These are phyloP conservation scores for Anguilla rostrata DNA, from an alignment of 2,113 vertebrate genomes.

Conservation along the genomic window DNA sequence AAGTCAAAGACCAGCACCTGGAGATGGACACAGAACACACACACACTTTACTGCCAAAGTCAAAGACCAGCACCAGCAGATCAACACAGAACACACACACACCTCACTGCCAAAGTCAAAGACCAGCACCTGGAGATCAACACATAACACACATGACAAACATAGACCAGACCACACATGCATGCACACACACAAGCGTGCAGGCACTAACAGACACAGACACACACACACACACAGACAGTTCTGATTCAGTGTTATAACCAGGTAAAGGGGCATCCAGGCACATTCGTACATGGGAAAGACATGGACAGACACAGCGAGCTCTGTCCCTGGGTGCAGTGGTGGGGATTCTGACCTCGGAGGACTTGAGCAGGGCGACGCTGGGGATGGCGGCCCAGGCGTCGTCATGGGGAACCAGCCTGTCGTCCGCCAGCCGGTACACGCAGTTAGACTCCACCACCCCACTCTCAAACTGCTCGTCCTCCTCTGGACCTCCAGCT, in stretches of 20 bases:
- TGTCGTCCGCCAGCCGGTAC: slow-evolving; percentile 71
- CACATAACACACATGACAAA: too few relatives aligned
- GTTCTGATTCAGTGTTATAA: neutral
- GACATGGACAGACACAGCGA: neutral
- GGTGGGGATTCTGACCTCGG: slow-evolving; percentile 60
- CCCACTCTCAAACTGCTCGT: slow-evolving; percentile 73
- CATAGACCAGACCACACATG: neutral
- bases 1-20: slow-evolving; percentile 25
- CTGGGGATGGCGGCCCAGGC: slow-evolving; percentile 74
- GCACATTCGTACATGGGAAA: neutral
- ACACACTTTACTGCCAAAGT: neutral
- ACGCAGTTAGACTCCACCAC: slow-evolving; percentile 70
- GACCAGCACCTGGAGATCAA: too few relatives aligned
- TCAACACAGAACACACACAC: neutral
- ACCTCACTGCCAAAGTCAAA: too few relatives aligned
- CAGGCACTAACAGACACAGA: too few relatives aligned
- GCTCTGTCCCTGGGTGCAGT: neutral
- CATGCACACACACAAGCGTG: neutral
- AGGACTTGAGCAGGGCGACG: slow-evolving; percentile 69
- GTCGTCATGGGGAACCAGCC: slow-evolving; percentile 71
- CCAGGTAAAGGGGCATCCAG: neutral
- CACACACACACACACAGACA: neutral
- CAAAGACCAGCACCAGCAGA: neutral
- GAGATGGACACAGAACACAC: neutral
- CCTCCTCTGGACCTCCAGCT: slow-evolving; percentile 74